A percentile compares a stretch with the other conserved stretches of the same genome.
These are phyloP conservation scores for Tyrophagus putrescentiae DNA, from an alignment of 1,140 invertebrate species.

Conservation along the genomic window DNA sequence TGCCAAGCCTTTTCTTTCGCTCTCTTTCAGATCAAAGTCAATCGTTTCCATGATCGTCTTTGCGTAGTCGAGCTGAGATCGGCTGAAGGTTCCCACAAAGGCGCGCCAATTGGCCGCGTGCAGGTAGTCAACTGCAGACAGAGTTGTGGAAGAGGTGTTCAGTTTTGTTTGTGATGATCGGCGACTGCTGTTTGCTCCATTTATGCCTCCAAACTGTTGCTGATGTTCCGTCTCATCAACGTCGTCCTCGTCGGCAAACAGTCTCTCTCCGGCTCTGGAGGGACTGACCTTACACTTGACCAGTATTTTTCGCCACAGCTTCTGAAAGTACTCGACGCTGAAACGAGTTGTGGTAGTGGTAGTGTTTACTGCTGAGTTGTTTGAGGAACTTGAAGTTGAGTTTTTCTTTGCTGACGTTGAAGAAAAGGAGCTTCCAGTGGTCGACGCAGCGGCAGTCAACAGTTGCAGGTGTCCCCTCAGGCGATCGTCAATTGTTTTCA, in stretches of 20 bases:
- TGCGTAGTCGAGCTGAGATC: neutral
- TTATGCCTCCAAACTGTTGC: too few relatives aligned
- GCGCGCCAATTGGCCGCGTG: too few relatives aligned
- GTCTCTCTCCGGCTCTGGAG: neutral
- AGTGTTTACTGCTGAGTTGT: neutral
- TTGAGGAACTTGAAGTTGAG: too few relatives aligned
- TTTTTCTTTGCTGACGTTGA: neutral
- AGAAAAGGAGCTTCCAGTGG: neutral
- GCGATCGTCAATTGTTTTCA: neutral
- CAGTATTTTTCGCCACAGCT: neutral
- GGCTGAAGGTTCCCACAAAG: neutral
- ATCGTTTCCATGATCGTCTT: neutral
- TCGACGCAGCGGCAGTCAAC: neutral
- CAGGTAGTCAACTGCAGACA: too few relatives aligned
- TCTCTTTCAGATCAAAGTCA: neutral
- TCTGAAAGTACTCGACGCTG: neutral
- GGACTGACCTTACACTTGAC: neutral
- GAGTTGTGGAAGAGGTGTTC: too few relatives aligned
- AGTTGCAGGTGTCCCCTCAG: slow-evolving; percentile 15
- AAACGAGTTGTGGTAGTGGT: neutral
- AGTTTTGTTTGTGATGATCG: too few relatives aligned
- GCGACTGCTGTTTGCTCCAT: too few relatives aligned
- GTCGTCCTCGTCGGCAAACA: slow-evolving; percentile 2
- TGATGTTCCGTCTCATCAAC: too few relatives aligned
- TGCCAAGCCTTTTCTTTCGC: too few relatives aligned